Evolutionary conservation across 2,888 invertebrate genomes (phyloP), one percentile per base, ranked within the genome.

Genomic region (Acleris sparsana): DNA sequence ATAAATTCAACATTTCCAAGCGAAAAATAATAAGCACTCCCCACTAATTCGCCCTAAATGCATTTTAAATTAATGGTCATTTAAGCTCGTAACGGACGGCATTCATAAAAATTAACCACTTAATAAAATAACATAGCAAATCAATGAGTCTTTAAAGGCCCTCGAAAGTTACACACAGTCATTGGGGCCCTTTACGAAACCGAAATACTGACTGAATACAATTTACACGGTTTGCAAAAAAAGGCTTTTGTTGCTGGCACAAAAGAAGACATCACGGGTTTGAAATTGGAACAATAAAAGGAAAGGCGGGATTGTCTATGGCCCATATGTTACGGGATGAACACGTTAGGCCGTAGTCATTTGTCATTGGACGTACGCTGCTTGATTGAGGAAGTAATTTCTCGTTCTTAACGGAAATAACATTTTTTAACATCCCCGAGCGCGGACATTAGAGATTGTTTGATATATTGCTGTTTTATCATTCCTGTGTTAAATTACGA

Each of bases 381-480:
- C 79, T 87, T 92, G 92, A 92, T 92, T 92, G 91, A 91, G 92
- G 92, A 92, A 92, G 92, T 89, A 79, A 89, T 92, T 91, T 91
- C 88, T 87, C 80, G 82, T 83, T 85, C 81, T 81, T 82, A 88
- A 83, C 91, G 92, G 92, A 92, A 89, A 92, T 88, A 86, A 83
- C 84, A 83, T 86, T 89, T 92, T 87, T 89, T 84, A 77, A 83
- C 80, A 84, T 84, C 88, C 86, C 85, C 83, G 75, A 73, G 70
- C 69, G 69, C 72, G 82, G 83, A 79, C 84, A 88, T 89, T 88
- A 89, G 82, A 82, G 75, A 80, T 77, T 77, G 78, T 77, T 79
- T 75, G 71, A 70, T 63, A 68, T 74, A 79, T 77, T 83, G 79
- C 76, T 83, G 74, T 80, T 76, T 86, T 85, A 84, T 78, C 72